Evolutionary conservation across 1,140 invertebrate genomes (phyloP).

Genomic region (Portunus trituberculatus): DNA sequence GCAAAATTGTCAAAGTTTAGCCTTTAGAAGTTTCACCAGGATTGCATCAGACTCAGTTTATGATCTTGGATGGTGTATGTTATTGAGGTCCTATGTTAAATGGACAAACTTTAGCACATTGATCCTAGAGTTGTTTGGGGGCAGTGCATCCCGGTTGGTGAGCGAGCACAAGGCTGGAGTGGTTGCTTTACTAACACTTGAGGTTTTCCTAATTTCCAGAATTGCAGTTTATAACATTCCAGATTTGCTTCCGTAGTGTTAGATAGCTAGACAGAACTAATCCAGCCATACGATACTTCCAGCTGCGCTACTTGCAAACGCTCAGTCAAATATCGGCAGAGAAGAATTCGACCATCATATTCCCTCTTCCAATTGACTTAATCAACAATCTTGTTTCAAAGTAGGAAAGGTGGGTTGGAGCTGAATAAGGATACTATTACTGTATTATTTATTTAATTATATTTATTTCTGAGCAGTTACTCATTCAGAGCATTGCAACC

Average conservation of each 20-base stretch:
- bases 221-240: slow-evolving; percentile 41
- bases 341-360: slow-evolving; percentile 75
- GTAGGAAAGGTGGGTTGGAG: slow-evolving; percentile 75
- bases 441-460: slow-evolving; percentile 60
- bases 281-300: slow-evolving; percentile 69
- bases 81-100: not conserved
- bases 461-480: slow-evolving; percentile 57
- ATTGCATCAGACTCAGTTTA: not conserved
- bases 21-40: not conserved
- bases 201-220: slow-evolving; percentile 61
- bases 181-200: slow-evolving; percentile 28
- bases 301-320: slow-evolving; percentile 75
- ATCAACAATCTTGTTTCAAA: slow-evolving; percentile 75
- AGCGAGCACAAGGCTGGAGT: slow-evolving; percentile 41
- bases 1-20: not conserved
- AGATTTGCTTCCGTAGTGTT: slow-evolving; percentile 64
- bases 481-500: slow-evolving; percentile 67
- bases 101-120: not conserved
- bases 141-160: not conserved
- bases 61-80: not conserved
- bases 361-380: slow-evolving; percentile 76
- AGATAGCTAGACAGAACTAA: slow-evolving; percentile 70
- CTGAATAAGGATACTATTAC: slow-evolving; percentile 66
- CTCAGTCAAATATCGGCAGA: slow-evolving; percentile 75
- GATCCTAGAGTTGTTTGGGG: not conserved